phyloP scores from a whole-genome alignment of 2,797 vertebrate species.

The Podarcis siculus region DNA sequence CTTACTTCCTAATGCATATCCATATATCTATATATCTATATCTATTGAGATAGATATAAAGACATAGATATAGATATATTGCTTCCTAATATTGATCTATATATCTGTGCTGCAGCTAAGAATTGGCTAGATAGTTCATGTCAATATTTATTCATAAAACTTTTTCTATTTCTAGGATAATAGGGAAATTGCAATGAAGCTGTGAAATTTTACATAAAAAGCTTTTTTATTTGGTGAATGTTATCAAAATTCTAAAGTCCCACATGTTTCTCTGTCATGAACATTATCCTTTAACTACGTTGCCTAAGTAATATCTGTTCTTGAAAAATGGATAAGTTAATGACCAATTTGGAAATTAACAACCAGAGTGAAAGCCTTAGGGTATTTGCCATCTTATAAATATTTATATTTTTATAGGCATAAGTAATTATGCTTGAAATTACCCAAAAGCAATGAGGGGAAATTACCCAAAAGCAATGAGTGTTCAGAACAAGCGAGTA shows the following conservation, averaged over 20 bases:
- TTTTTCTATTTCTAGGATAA: no score
- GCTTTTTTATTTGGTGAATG: conserved; percentile 20
- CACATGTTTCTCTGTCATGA: conserved; percentile 45
- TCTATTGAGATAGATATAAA: no score
- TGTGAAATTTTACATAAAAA: no score
- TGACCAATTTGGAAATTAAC: conserved; percentile 61
- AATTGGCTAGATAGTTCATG: neutral
- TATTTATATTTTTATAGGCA: conserved; percentile 66
- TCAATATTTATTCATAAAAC: neutral
- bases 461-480: neutral
- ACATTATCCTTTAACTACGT: conserved; percentile 53
- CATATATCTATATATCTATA: no score
- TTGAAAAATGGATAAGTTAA: conserved; percentile 68
- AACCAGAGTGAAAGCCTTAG: conserved; percentile 57
- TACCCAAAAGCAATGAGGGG: conserved; percentile 24
- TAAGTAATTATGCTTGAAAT: conserved; percentile 48
- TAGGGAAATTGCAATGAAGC: no score
- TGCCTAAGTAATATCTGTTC: conserved; percentile 59
- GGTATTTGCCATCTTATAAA: conserved; percentile 63
- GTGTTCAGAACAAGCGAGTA: neutral
- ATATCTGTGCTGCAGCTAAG: neutral
- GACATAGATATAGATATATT: neutral
- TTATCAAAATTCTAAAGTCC: conserved; percentile 34
- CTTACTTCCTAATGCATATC: no score
- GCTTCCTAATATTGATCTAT: neutral